Percentiles rank a stretch among this genome's conserved stretches.
Evolutionary conservation across 1,140 invertebrate genomes (phyloP).

Genomic region (Drosophila sechellia): DNA sequence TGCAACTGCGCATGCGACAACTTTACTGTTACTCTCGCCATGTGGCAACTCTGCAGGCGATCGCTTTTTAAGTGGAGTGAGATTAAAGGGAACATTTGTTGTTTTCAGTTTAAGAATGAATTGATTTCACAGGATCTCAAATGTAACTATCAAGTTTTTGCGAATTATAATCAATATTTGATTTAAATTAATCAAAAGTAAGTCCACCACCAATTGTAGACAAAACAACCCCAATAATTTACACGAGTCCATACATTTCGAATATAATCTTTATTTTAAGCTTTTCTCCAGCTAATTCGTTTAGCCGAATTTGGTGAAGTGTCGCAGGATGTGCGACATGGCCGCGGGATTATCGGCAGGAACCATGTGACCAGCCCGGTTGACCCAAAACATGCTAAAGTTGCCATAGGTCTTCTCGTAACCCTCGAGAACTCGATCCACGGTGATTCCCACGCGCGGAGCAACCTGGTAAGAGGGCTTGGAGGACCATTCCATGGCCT

Average conservation of each 20-base stretch:
- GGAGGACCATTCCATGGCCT: conserved; percentile 88
- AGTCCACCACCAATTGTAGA: no score
- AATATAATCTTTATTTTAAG: conserved; percentile 15
- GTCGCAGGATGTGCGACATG: conserved; percentile 72
- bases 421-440: conserved; percentile 87
- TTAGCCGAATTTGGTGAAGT: conserved; percentile 71
- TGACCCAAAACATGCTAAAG: conserved; percentile 91
- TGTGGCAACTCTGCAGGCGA: conserved; percentile 34
- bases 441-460: conserved; percentile 86
- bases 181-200: no score
- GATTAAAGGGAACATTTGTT: no score
- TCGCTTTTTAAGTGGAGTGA: conserved; percentile 12
- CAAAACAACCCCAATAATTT: not conserved
- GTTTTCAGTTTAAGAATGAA: no score
- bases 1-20: conserved; percentile 73
- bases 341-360: conserved; percentile 79
- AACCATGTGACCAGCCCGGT: conserved; percentile 88
- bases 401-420: conserved; percentile 88
- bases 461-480: conserved; percentile 86
- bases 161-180: no score
- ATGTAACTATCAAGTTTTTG: no score
- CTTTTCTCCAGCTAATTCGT: no score
- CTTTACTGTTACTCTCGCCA: conserved; percentile 51
- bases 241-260: not conserved
- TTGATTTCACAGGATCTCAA: no score